Evolutionary conservation across 2,113 vertebrate genomes (phyloP).

Genomic region (Mobula birostris): DNA sequence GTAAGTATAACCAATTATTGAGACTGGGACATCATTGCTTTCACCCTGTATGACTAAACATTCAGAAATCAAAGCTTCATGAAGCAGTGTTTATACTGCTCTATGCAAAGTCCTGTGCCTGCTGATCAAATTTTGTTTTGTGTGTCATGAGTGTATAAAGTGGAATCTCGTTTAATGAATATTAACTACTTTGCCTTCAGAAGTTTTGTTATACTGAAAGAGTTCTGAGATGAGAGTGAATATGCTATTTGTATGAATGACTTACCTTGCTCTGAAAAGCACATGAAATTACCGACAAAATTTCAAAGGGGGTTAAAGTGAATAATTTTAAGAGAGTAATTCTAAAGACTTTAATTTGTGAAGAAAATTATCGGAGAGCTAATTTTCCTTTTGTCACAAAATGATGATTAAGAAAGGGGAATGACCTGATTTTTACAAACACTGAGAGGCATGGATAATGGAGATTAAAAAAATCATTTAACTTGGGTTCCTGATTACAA

Average conservation of each 20-base stretch:
- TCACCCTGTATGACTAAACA: neutral
- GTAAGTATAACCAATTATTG: neutral
- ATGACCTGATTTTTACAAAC: neutral
- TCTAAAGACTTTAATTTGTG: neutral
- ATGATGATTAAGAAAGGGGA: neutral
- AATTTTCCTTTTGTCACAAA: neutral
- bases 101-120: neutral
- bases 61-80: neutral
- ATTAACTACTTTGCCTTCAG: neutral
- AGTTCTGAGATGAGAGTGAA: neutral
- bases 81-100: neutral
- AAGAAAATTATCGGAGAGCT: neutral
- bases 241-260: neutral
- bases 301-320: neutral
- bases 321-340: neutral
- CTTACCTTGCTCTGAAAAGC: neutral
- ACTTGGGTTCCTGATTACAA: neutral
- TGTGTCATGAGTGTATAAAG: neutral
- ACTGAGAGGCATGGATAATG: slow-evolving; percentile 24
- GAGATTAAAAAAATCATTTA: slow-evolving; percentile 11
- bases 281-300: neutral
- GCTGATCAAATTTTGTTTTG: neutral
- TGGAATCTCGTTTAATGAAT: neutral
- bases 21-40: neutral
- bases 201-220: neutral